Evolutionary conservation across 2,113 vertebrate species (phyloP).

Genomic region (Mystacornis crossleyi): DNA sequence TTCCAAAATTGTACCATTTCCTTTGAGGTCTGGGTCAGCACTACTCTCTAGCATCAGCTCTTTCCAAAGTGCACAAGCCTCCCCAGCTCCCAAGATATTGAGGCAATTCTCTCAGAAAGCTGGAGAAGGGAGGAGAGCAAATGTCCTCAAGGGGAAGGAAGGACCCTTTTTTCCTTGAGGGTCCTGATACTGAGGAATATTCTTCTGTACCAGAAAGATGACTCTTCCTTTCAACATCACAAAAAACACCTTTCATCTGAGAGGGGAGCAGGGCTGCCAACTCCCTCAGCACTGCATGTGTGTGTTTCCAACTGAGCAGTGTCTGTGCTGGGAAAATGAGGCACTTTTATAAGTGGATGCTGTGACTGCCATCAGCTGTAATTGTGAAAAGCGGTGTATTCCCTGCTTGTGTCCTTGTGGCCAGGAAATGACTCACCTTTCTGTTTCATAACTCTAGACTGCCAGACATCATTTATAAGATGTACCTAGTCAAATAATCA

Average conservation of each 20-base stretch:
- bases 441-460: background rate
- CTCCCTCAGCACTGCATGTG: background rate
- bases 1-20: background rate
- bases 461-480: background rate
- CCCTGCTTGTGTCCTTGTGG: background rate
- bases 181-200: background rate
- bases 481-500: background rate
- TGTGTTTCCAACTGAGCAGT: accelerated
- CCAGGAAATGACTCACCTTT: slow-evolving; percentile 1
- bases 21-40: background rate
- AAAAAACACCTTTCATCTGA: background rate
- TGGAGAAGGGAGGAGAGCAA: background rate
- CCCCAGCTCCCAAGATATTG: background rate
- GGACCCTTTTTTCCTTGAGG: background rate
- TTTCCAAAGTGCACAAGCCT: background rate
- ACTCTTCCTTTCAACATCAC: background rate
- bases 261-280: background rate
- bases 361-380: background rate
- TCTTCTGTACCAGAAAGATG: background rate
- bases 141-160: background rate
- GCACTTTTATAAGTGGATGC: background rate
- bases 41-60: background rate
- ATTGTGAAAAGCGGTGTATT: background rate
- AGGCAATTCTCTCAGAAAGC: background rate
- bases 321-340: background rate